phyloP scores from a whole-genome alignment of 2,888 invertebrate genomes.

The Cantharis rustica region DNA sequence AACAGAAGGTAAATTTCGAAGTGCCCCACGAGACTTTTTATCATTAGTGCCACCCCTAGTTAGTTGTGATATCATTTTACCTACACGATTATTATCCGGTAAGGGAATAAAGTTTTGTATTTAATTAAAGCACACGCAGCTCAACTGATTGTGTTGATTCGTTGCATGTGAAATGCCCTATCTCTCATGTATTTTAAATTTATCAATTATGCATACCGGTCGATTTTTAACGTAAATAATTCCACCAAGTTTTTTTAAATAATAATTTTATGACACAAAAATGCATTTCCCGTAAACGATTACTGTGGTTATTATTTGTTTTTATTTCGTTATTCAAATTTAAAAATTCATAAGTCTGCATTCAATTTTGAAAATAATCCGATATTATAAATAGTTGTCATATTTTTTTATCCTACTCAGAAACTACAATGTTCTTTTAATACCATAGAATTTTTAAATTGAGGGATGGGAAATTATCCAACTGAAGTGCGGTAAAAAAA shows the following conservation, averaged over 20 bases:
- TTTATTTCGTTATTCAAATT: not conserved
- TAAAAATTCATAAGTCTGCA: not conserved
- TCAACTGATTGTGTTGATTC: not conserved
- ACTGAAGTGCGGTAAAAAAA: too few relatives aligned
- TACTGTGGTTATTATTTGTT: not conserved
- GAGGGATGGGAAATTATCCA: too few relatives aligned
- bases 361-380: not conserved
- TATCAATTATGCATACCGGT: not conserved
- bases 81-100: not conserved
- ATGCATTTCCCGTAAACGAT: not conserved
- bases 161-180: not conserved
- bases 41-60: not conserved
- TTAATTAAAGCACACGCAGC: not conserved
- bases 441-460: not conserved
- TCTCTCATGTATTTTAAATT: not conserved
- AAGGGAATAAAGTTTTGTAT: not conserved
- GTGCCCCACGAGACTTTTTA: not conserved
- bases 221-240: not conserved
- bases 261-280: not conserved
- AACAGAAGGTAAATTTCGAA: not conserved
- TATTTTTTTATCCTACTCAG: not conserved
- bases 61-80: not conserved
- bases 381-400: not conserved
- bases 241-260: not conserved
- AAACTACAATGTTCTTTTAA: not conserved